A percentile compares a stretch with the other conserved stretches of the same genome.
phyloP scores from a whole-genome alignment of 2,113 vertebrate genomes.

The Melanerpes formicivorus region DNA sequence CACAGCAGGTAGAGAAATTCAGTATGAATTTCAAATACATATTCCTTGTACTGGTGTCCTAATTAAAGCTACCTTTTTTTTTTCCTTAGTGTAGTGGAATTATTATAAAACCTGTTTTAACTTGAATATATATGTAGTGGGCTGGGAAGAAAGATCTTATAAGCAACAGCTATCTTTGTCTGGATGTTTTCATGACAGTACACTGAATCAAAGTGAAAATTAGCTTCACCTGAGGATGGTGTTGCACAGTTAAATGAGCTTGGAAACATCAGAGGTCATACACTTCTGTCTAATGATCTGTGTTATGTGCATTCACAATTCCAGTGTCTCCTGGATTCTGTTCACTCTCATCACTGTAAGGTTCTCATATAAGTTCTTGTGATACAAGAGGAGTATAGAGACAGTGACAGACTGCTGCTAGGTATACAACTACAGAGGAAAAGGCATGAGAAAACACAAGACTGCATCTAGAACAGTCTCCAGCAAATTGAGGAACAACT shows the following conservation, averaged over 20 bases:
- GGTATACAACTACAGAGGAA: not conserved
- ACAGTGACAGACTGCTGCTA: not conserved
- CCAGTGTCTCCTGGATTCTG: not conserved
- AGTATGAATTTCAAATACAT: conserved; percentile 42
- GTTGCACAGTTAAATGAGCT: not conserved
- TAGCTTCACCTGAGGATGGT: not conserved
- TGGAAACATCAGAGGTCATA: not conserved
- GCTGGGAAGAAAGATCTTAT: not conserved
- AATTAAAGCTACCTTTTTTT: not conserved
- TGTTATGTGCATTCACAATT: not conserved
- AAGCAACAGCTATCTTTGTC: not conserved
- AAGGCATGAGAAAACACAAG: not conserved
- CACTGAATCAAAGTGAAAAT: not conserved
- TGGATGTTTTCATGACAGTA: not conserved
- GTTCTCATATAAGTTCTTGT: not conserved
- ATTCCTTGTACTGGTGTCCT: not conserved
- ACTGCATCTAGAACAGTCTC: not conserved
- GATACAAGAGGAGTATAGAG: not conserved
- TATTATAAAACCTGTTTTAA: not conserved
- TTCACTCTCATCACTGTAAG: not conserved
- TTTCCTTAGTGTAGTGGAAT: not conserved
- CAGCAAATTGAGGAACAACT: not conserved
- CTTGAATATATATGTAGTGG: not conserved
- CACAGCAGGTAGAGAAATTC: not conserved
- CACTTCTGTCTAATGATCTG: not conserved